Base-by-base conservation (phyloP, 2,797 vertebrate species). In the Chelonia mydas region DNA sequence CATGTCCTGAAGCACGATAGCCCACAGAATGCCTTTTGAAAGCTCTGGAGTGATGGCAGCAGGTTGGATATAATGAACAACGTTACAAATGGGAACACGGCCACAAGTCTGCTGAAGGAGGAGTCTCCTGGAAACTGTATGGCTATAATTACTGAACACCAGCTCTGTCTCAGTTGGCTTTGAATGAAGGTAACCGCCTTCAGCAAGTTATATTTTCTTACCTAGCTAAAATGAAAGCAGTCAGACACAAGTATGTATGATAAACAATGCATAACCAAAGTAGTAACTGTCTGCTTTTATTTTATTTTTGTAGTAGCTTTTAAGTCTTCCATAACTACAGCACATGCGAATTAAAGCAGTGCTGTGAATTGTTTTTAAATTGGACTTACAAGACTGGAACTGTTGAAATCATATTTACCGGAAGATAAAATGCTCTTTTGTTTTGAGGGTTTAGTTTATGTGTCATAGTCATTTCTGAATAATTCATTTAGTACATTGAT, bases 51-150 rank as follows among this genome's bases (percentile, higher is more conserved):
- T 97, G 97, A 98, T 85, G 97, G 98, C 97, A 98, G 98, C 97
- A 93, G 97, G 97, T 97, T 98, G 98, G 97, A 98, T 98, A 98
- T 99, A 99, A 98, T 98, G 98, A 99, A 99, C 98, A 98, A 95
- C 92, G 97, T 98, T 98, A 98, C 98, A 98, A 98, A 98, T 98
- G 98, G 97, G 98, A 97, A 98, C 97, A 97, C 72, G 97, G 98
- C 90, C 91, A 98, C 98, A 96, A 97, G 97, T 97, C 96, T 97
- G 94, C 96, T 97, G 98, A 98, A 98, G 98, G 97, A 89, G 91
- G 97, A 98, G 95, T 97, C 98, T 97, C 97, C 96, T 96, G 92
- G 97, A 98, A 98, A 98, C 97, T 96, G 97, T 95, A 90, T 96
- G 96, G 97, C 98, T 98, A 97, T 98, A 98, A 99, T 99, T 98